phyloP scores from a whole-genome alignment of 2,888 invertebrate species.

The Notocelia uddmanniana region DNA sequence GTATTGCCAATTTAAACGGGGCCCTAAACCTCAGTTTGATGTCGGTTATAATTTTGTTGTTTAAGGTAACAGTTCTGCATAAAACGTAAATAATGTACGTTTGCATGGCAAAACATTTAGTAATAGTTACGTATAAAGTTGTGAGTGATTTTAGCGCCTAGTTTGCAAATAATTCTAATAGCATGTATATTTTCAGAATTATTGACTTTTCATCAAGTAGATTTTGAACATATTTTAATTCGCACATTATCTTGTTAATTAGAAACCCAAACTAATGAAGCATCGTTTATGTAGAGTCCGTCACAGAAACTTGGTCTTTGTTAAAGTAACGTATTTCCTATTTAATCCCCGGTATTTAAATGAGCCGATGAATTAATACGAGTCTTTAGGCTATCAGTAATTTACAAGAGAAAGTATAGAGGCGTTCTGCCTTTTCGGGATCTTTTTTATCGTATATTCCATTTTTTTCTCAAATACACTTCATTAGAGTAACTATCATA shows the following conservation, averaged over 20 bases:
- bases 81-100: not conserved
- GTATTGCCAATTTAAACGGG: too few relatives aligned
- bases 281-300: constrained; percentile 38
- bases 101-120: not conserved
- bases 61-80: not conserved
- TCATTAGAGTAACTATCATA: too few relatives aligned
- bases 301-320: constrained; percentile 57
- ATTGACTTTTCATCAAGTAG: not conserved
- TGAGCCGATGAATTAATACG: constrained; percentile 27
- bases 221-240: constrained; percentile 38
- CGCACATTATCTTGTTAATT: not conserved
- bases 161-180: not conserved
- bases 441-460: not conserved
- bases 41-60: not conserved
- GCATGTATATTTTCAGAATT: not conserved
- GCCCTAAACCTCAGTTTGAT: not conserved
- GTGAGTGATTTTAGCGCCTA: not conserved
- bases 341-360: constrained; percentile 36
- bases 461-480: too few relatives aligned
- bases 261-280: constrained; percentile 27
- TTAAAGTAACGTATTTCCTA: constrained; percentile 41
- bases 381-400: constrained; percentile 29
- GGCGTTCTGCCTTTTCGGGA: constrained; percentile 6
- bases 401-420: constrained; percentile 38
- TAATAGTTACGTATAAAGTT: not conserved